Conservation (phyloP, 2,797 vertebrate species). For the Lacerta viridis region DNA sequence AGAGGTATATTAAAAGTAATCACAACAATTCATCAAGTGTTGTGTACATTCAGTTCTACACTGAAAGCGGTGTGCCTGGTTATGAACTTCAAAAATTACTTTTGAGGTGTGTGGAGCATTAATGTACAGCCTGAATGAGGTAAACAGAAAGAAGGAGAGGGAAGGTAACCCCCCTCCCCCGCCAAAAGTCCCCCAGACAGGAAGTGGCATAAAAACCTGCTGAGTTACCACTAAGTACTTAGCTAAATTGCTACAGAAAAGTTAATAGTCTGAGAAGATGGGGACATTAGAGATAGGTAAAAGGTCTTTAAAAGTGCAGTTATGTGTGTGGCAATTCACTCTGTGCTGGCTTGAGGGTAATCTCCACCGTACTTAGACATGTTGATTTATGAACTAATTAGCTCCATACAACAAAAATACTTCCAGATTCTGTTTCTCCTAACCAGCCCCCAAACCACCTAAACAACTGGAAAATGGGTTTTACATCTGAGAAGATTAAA, state of each 20-base stretch:
- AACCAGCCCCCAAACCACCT: constrained; percentile 67
- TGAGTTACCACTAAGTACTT: constrained; percentile 37
- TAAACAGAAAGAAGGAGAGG: neutral
- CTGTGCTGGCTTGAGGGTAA: constrained; percentile 76
- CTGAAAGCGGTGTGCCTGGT: constrained; percentile 1
- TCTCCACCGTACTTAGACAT: constrained; percentile 67
- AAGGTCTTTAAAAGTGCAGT: constrained; percentile 53
- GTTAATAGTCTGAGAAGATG: constrained; percentile 51
- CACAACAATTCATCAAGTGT: neutral
- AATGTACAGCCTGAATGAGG: constrained; percentile 13
- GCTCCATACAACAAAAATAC: constrained; percentile 79
- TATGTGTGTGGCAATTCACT: constrained; percentile 60
- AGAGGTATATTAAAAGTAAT: neutral
- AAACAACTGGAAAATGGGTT: constrained; percentile 79
- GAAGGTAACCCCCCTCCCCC: neutral
- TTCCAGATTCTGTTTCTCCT: constrained; percentile 74
- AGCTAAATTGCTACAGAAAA: constrained; percentile 33
- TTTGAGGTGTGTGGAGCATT: neutral
- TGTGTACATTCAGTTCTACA: neutral
- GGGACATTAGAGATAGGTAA: constrained; percentile 46
- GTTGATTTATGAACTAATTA: constrained; percentile 87
- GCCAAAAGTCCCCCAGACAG: neutral
- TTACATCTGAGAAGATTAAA: constrained; percentile 83
- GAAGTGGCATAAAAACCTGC: constrained; percentile 53
- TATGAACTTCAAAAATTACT: constrained; percentile 13